Percentiles rank a stretch among this genome's conserved stretches.
Conservation (phyloP, 2,113 vertebrate genomes). For the Grammomys surdaster region DNA sequence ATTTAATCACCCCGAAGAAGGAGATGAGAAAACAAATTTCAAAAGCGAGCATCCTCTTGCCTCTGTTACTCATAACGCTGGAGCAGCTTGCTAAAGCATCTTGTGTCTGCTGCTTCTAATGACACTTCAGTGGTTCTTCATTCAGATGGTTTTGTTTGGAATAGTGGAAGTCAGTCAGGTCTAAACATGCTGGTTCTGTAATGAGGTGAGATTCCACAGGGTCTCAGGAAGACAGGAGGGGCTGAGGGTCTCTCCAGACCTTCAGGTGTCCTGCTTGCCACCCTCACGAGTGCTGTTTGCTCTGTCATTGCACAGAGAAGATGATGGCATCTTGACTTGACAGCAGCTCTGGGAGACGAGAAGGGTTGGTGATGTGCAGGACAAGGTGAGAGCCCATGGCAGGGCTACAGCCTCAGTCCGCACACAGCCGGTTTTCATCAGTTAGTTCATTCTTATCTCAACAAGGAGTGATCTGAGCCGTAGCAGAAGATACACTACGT, state of each 20-base stretch:
- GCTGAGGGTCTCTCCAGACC: not conserved
- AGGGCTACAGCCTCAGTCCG: too few species aligned
- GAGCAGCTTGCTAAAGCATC: not conserved
- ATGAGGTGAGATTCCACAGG: slow-evolving; percentile 44
- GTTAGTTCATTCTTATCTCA: not conserved
- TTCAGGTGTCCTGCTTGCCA: not conserved
- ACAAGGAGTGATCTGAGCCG: not conserved
- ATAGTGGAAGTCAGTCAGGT: slow-evolving; percentile 58
- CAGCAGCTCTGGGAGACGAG: not conserved
- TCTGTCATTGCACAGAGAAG: slow-evolving; percentile 28
- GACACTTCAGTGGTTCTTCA: slow-evolving; percentile 70
- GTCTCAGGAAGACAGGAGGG: not conserved
- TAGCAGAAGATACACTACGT: not conserved
- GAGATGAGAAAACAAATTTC: not conserved
- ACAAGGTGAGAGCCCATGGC: not conserved
- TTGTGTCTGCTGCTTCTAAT: slow-evolving; percentile 65
- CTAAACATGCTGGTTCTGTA: slow-evolving; percentile 36
- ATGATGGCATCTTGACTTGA: not conserved
- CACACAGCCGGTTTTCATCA: not conserved
- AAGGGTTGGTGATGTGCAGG: not conserved
- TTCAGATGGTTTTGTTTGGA: slow-evolving; percentile 64
- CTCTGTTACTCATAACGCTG: not conserved
- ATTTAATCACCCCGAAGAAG: slow-evolving; percentile 44
- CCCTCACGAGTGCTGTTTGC: slow-evolving; percentile 50
- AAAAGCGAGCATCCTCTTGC: not conserved